Percentiles rank a stretch among this genome's conserved stretches.
Conservation (phyloP, 2,888 invertebrate species). For the Perdita meconis region DNA sequence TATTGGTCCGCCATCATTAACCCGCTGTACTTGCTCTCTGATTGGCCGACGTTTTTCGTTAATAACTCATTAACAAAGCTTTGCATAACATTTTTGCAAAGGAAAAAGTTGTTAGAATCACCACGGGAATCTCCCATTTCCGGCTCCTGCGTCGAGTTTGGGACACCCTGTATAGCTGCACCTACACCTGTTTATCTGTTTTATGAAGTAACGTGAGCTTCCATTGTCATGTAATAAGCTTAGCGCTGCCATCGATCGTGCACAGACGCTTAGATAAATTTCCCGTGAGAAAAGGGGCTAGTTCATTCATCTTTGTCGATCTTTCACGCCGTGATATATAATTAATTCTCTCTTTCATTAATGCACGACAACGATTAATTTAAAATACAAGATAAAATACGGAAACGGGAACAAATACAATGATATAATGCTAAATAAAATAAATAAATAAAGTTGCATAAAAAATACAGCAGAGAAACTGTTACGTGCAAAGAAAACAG, state of each 20-base stretch:
- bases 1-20: too few relatives aligned
- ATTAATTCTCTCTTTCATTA: slow-evolving; percentile 30
- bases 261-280: slow-evolving; percentile 19
- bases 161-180: neutral
- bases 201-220: slow-evolving; percentile 1
- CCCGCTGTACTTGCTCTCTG: too few relatives aligned
- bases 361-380: neutral
- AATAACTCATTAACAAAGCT: too few relatives aligned
- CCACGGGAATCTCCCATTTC: too few relatives aligned
- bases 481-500: too few relatives aligned
- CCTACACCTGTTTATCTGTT: neutral
- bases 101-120: too few relatives aligned
- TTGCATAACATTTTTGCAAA: too few relatives aligned
- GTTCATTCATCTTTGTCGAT: slow-evolving; percentile 55
- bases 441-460: too few relatives aligned
- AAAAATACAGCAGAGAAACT: too few relatives aligned
- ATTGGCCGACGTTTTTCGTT: too few relatives aligned
- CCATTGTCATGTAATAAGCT: slow-evolving; percentile 11
- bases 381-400: neutral
- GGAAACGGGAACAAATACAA: neutral
- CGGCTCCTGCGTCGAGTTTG: too few relatives aligned
- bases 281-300: slow-evolving; percentile 15
- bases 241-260: slow-evolving; percentile 21
- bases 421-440: too few relatives aligned
- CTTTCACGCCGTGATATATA: slow-evolving; percentile 24